These are phyloP conservation scores for Halictus quadricinctus DNA, from an alignment of 2,888 invertebrate species.

Conservation along the genomic window DNA sequence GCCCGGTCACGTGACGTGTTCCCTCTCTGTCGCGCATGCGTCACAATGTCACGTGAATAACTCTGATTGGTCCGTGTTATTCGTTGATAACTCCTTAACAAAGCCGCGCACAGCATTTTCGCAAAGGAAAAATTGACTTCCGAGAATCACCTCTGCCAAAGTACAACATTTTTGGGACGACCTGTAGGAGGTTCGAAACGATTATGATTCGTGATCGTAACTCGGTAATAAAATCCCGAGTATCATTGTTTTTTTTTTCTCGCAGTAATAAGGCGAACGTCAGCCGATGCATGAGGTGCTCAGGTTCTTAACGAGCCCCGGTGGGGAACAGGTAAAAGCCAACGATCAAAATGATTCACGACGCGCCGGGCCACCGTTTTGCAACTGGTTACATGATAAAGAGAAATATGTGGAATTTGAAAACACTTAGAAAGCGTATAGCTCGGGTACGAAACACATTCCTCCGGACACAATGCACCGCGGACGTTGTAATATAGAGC, in stretches of 20 bases:
- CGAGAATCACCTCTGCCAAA: no score
- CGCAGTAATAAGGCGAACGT: background rate
- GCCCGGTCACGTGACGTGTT: no score
- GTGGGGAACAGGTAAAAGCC: background rate
- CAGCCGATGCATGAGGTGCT: background rate
- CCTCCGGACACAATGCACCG: conserved; percentile 45
- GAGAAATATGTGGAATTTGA: conserved; percentile 29
- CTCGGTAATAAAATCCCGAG: background rate
- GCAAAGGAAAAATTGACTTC: no score
- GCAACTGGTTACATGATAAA: conserved; percentile 39
- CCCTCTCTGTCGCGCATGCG: no score
- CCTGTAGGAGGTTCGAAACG: background rate
- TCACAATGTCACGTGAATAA: no score
- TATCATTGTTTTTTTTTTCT: background rate
- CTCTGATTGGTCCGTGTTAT: no score
- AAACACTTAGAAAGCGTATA: conserved; percentile 48
- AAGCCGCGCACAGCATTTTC: no score
- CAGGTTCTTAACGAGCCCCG: background rate
- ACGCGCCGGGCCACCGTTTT: conserved; percentile 11
- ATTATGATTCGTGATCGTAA: background rate
- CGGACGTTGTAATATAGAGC: conserved; percentile 49
- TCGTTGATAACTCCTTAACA: no score
- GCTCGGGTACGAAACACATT: conserved; percentile 39
- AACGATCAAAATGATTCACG: background rate
- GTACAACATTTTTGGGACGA: no score